These are phyloP conservation scores for Encarsia formosa DNA, from an alignment of 2,888 invertebrate genomes.

Conservation along the genomic window DNA sequence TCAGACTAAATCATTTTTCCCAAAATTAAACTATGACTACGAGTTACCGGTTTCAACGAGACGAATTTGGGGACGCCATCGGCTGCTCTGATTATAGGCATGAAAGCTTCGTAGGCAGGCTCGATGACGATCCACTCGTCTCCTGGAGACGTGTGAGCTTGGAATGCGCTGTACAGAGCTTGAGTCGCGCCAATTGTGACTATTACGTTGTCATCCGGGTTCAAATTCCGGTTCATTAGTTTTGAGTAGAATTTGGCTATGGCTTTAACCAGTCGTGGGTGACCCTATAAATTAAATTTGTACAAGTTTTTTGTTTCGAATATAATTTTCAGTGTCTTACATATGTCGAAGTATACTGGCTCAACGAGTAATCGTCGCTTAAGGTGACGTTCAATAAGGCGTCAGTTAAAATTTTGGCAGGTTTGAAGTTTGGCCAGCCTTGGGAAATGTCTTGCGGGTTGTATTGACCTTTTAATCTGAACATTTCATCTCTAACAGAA, in stretches of 20 bases:
- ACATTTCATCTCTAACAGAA: slow-evolving; percentile 8
- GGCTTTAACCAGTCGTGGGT: not conserved
- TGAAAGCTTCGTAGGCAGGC: no score
- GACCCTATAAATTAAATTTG: not conserved
- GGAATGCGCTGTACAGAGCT: not conserved
- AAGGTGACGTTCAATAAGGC: not conserved
- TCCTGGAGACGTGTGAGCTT: not conserved
- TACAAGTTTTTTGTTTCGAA: not conserved
- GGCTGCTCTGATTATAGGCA: no score
- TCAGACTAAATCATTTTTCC: no score
- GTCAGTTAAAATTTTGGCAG: not conserved
- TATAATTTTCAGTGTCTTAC: not conserved
- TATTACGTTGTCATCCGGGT: not conserved
- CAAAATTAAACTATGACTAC: no score
- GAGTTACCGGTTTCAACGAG: no score
- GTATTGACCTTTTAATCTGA: not conserved
- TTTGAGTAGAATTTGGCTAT: not conserved
- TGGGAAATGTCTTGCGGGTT: not conserved
- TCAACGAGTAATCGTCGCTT: not conserved
- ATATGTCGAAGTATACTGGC: not conserved
- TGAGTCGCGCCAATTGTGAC: not conserved
- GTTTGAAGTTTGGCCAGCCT: not conserved
- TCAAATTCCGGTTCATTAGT: not conserved
- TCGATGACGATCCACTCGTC: slow-evolving; percentile 4
- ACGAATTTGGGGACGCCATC: no score